These are phyloP conservation scores for Oxygymnocypris stewartii DNA, from an alignment of 2,113 vertebrate genomes.

Conservation along the genomic window DNA sequence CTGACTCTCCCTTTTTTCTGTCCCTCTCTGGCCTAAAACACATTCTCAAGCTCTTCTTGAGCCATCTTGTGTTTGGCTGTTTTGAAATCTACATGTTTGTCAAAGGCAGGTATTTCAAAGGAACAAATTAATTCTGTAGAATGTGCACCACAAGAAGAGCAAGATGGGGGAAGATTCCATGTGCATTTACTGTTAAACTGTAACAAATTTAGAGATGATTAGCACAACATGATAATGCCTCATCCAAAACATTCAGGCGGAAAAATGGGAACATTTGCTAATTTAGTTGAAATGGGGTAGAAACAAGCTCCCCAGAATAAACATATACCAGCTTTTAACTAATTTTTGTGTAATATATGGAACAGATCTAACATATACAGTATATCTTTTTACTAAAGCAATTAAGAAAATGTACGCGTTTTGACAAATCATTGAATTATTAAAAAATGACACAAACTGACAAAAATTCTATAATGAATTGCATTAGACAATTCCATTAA, in stretches of 20 bases:
- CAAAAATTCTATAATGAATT: too few relatives aligned
- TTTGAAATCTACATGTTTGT: neutral
- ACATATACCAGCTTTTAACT: neutral
- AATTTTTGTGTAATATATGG: neutral
- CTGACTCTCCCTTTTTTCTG: constrained; percentile 31
- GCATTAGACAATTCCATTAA: too few relatives aligned
- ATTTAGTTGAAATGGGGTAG: neutral
- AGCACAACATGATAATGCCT: neutral
- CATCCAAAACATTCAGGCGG: neutral
- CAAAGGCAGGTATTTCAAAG: neutral
- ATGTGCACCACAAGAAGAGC: neutral
- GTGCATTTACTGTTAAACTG: neutral
- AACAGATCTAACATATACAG: too few relatives aligned
- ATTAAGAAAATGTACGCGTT: neutral
- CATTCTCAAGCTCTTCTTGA: constrained; percentile 11
- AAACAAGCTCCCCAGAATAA: neutral
- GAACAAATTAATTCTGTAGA: neutral
- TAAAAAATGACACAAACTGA: too few relatives aligned
- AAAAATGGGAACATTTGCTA: neutral
- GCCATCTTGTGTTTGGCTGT: constrained; percentile 16
- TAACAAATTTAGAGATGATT: neutral
- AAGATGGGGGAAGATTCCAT: neutral
- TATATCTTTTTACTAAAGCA: too few relatives aligned
- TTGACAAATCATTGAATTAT: neutral
- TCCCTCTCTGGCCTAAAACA: neutral